Evolutionary conservation across 2,113 vertebrate genomes (phyloP), one percentile per base, ranked within the genome.

Genomic region (Phrynocephalus versicolor): DNA sequence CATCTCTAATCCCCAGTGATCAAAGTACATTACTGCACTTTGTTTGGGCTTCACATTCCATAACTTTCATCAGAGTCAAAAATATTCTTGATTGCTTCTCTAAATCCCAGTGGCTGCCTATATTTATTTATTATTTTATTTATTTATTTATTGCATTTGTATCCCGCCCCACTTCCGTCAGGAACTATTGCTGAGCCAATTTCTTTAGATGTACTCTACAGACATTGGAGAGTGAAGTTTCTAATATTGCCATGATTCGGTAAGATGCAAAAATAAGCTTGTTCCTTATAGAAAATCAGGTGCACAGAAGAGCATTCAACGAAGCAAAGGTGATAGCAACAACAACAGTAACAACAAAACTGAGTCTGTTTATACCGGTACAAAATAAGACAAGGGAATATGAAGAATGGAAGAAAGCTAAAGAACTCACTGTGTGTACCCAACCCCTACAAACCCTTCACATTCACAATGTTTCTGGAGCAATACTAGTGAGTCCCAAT

Each of bases 11-110:
- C 83, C 74, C 74, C 45, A 60, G 75, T 58, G 51, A 23, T 71
- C 14, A 41, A 79, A 79, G 60, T 69, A 79, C 76, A 85, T 85
- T 58, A 62, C 51, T 79, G 51, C 37, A 58, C 65, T 69, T 25
- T 60, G 51, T 23, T 65, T 35, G 33, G 45, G 25, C 35, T 70
- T 77, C 37, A 37, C 83, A 69, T 39, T 71, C 55, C 67, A 79
- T 70, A 85, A 41, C 51, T 41, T n/a, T 45, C 55, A 85, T 85
- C 45, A 62, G 55, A 39, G 19, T 83, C 8, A 70, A n/a, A 65
- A 45, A 69, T 19, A 85, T n/a, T 60, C 64, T 45, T 51, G 70
- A 19, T 73, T 55, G 16, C 83, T 79, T 60, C 25, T 45, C 57
- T 71, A 60, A 85, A 79, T 79, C 65, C 84, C 76, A 85, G 13